Conservation (phyloP, 2,113 vertebrate genomes). For the Salvelinus alpinus region DNA sequence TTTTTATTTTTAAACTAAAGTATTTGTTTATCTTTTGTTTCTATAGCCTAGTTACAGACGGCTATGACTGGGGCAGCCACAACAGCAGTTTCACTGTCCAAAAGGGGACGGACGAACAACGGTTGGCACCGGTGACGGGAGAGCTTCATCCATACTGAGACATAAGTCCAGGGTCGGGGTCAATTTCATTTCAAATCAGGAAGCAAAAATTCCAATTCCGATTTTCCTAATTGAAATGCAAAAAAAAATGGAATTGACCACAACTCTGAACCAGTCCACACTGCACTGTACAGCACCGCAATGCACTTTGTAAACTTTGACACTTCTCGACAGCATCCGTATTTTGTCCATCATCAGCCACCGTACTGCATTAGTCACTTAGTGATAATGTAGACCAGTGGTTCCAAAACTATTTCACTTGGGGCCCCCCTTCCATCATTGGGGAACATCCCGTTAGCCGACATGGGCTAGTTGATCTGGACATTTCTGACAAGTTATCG, state of each 20-base stretch:
- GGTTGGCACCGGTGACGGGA: slow-evolving; percentile 66
- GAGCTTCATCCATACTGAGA: slow-evolving; percentile 69
- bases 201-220: too few relatives aligned
- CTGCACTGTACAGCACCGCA: slow-evolving; percentile 38
- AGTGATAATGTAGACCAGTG: too few relatives aligned
- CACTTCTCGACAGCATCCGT: slow-evolving; percentile 2
- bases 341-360: slow-evolving; percentile 21
- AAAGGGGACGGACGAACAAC: slow-evolving; percentile 74
- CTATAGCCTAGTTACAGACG: slow-evolving; percentile 81
- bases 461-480: too few relatives aligned
- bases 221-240: too few relatives aligned
- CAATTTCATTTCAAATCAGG: too few relatives aligned
- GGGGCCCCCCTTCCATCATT: too few relatives aligned
- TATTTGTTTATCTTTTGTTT: neutral
- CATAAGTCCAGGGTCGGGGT: too few relatives aligned
- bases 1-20: neutral
- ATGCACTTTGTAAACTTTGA: slow-evolving; percentile 51
- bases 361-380: slow-evolving; percentile 5
- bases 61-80: slow-evolving; percentile 84
- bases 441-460: too few relatives aligned
- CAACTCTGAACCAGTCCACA: neutral
- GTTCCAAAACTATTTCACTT: too few relatives aligned
- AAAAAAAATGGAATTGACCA: too few relatives aligned
- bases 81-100: slow-evolving; percentile 84
- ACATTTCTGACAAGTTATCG: too few relatives aligned